Base-by-base conservation (phyloP, 2,113 vertebrate species). In the Varanus salvator region DNA sequence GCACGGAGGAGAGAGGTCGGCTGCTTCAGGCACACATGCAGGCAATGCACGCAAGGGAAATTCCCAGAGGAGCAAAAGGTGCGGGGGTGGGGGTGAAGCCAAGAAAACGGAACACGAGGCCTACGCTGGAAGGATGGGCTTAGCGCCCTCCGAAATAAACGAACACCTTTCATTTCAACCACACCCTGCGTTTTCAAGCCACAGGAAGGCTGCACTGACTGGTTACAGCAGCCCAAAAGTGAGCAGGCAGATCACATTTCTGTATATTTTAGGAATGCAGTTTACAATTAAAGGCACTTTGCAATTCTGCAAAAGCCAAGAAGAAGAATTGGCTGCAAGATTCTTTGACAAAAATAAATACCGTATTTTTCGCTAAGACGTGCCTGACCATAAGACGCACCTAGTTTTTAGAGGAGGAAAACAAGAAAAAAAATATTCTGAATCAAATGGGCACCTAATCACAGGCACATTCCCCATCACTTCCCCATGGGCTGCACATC, bases 1-100 rank as follows among this genome's bases (percentile, higher is more conserved):
- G 97, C 34, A 44, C 1, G 86, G 91, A 92, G 8, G 87, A 87
- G 48, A 84, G 83, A 87, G 69, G 17, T 44, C 68, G 87, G 74
- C 5, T 76, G 85, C 91, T 31, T 93, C 85, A 90, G 3, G 5
- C 60, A 21, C 60, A 25, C 44, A 69, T 11, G 23, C 44, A 52
- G n/a, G 15, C 19, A 60, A 34, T 17, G 17, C 72, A n/a, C 12
- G 38, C 1, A 15, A 5, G 48, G 60, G 71, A 17, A 48, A 52
- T 4, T 14, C 19, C 34, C 69, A 15, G n/a, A 77, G 74, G 31
- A 31, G 77, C 8, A 12, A 31, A 14, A 64, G 6, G 64, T 21
- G 21, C 4, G 31, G 80, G 6, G 8, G n/a, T 4, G 31, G 19
- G 25, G 66, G 44, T 19, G 60, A 15, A 44, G 6, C 19, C 19